Base-by-base conservation (phyloP, 2,888 invertebrate genomes). In the Serripes groenlandicus region DNA sequence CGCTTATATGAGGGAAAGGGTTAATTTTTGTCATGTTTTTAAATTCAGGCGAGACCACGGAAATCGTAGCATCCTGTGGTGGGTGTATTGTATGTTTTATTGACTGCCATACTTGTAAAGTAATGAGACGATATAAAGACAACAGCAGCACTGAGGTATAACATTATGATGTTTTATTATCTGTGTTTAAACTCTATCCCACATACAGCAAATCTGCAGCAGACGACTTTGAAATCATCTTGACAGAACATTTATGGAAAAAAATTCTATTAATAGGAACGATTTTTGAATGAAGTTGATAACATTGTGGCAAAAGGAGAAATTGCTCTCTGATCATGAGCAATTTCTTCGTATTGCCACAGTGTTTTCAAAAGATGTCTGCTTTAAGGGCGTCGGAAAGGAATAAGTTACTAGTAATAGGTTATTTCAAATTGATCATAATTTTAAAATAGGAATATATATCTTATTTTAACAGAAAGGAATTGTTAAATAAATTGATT, bases 41-140 rank as follows among this genome's bases (percentile, higher is more conserved):
- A n/a, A n/a, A n/a, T n/a, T 18, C 81, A 93, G 93, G 89, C 9
- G 92, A 93, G 75, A 93, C 92, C 1, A 94, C 94, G 0, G 92
- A 93, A n/a, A 81, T 94, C 15, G 92, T 95, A 26, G 95, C 95
- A 2, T 95, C 95, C 0, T 95, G 95, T 91, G 96, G 95, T 23
- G 95, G 95, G 3, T 94, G 95, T 73, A 94, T 94, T 69, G 94
- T 95, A 0, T 95, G 95, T 86, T 92, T 96, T 28, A 95, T 95
- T 34, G 95, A 95, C 88, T 95, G 94, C 58, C 80, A 89, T 49
- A 93, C 94, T 1, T 95, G 95, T 3, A 91, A 92, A 60, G 94
- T 95, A 1, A 90, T 95, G 84, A 93, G 93, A 77, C 93, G 95
- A 64, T 95, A 94, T 87, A 94, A 94, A 68, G 91, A 92, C 69